phyloP scores from a whole-genome alignment of 2,797 vertebrate species.

The Xiphorhynchus erythropygius region DNA sequence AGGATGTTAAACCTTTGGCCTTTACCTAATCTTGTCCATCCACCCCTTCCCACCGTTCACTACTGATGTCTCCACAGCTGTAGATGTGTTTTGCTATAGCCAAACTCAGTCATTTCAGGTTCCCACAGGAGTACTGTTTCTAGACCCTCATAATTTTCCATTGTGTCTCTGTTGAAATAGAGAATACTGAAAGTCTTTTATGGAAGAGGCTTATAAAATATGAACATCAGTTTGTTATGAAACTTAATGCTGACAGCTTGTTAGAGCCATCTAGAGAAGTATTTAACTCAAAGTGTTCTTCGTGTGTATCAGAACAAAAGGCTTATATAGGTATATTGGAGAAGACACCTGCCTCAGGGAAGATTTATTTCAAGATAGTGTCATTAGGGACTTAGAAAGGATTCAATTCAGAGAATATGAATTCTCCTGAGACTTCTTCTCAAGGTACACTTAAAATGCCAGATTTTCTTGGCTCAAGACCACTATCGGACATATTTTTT shows the following conservation, averaged over 20 bases:
- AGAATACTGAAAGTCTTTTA: conserved; percentile 47
- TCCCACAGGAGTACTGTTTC: conserved; percentile 23
- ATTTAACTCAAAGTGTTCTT: conserved; percentile 29
- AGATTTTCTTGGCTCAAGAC: conserved; percentile 47
- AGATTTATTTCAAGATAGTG: conserved; percentile 30
- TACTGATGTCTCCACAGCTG: background rate
- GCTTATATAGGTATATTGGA: background rate
- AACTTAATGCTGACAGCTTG: conserved; percentile 47
- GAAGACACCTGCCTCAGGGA: background rate
- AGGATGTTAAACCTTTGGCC: background rate
- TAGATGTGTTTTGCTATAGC: background rate
- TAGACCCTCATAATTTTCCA: conserved; percentile 37
- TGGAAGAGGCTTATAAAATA: conserved; percentile 51
- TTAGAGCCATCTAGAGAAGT: conserved; percentile 33
- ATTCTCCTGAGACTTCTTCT: conserved; percentile 15
- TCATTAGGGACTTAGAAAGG: conserved; percentile 35
- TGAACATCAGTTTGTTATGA: conserved; percentile 64
- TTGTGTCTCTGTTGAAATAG: conserved; percentile 37
- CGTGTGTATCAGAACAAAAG: background rate
- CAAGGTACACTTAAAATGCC: conserved; percentile 35
- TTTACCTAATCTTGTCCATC: background rate
- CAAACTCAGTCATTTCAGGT: background rate
- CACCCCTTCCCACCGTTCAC: background rate
- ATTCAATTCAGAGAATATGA: conserved; percentile 16
- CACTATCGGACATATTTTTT: background rate